Conservation (phyloP, 2,113 vertebrate genomes). For the Isurus oxyrinchus region DNA sequence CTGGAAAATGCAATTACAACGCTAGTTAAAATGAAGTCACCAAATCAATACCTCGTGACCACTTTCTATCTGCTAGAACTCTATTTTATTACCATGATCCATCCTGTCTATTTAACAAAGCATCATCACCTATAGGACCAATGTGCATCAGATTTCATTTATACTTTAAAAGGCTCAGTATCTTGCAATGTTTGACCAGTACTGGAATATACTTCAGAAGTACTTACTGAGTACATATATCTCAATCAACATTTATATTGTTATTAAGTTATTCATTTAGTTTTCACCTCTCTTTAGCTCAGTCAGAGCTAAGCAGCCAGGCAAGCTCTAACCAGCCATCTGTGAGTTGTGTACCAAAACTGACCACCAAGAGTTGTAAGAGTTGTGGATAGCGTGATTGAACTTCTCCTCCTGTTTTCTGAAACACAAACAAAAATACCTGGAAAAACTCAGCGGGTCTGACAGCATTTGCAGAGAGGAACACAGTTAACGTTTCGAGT, state of each 20-base stretch:
- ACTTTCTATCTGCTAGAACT: not conserved
- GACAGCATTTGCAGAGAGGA: no score
- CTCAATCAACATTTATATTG: not conserved
- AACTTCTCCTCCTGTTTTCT: not conserved
- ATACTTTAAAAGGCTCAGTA: not conserved
- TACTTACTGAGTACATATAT: not conserved
- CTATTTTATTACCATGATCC: not conserved
- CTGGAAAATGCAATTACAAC: not conserved
- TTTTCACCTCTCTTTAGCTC: not conserved
- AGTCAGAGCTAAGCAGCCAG: not conserved
- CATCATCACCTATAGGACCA: not conserved
- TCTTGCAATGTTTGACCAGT: not conserved
- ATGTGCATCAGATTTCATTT: not conserved
- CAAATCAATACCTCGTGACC: not conserved
- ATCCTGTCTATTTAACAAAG: not conserved
- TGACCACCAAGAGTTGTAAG: not conserved
- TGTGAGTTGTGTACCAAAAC: not conserved
- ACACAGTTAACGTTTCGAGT: no score
- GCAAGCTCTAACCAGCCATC: not conserved
- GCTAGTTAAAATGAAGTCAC: not conserved
- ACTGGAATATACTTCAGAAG: not conserved
- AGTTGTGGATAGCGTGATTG: not conserved
- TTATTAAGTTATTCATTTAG: not conserved
- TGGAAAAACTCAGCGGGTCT: no score
- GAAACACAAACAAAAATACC: no score